A percentile compares a stretch with the other conserved stretches of the same genome.
Conservation (phyloP, 2,113 vertebrate species). For the Ceyx melanurus region DNA sequence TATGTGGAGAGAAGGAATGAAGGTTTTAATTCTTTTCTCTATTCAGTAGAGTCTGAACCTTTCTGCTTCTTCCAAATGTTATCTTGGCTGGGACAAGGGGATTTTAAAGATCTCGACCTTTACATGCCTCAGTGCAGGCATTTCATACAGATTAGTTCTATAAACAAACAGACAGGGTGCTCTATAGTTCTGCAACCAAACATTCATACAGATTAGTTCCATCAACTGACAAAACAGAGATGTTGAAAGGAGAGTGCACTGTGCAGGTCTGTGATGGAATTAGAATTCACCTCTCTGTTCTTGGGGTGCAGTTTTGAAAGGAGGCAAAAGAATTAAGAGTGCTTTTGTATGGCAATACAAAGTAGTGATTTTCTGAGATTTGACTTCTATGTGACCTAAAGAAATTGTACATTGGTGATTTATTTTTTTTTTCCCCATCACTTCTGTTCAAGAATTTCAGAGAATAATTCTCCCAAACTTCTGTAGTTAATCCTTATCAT, state of each 20-base stretch:
- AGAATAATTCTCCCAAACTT: neutral
- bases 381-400: neutral
- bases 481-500: neutral
- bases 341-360: neutral
- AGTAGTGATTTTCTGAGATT: neutral
- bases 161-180: neutral
- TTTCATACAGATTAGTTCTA: neutral
- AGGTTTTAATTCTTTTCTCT: neutral
- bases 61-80: neutral
- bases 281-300: neutral
- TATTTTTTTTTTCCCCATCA: neutral
- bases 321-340: neutral
- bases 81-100: neutral
- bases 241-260: neutral
- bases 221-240: neutral
- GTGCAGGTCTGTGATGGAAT: neutral
- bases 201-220: neutral
- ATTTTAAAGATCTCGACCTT: slow-evolving; percentile 35
- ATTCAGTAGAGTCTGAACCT: neutral
- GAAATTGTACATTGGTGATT: neutral
- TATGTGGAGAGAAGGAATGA: neutral
- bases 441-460: neutral
- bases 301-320: neutral
- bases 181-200: neutral
- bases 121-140: neutral